Evolutionary conservation across 2,888 invertebrate species (phyloP), one percentile per base, ranked within the genome.

Genomic region (Orgyia antiqua): DNA sequence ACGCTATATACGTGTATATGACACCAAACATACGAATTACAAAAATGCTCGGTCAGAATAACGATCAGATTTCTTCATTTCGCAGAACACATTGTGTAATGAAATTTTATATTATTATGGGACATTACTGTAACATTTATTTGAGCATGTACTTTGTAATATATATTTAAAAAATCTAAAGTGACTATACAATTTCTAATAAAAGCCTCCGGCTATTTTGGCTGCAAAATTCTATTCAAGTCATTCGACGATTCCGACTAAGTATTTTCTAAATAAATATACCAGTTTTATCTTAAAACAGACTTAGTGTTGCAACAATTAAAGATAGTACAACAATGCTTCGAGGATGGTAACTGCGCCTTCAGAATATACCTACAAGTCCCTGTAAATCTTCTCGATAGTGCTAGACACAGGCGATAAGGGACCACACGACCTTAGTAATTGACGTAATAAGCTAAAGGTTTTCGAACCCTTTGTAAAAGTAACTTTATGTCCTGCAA

Each of bases 341-440:
- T 31, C 31, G 24, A 29, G 52, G 61, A 65, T 65, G 37, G 36
- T 57, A 67, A 47, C 51, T 42, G 10, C 24, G 24, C 35, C 26
- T 41, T 31, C 10, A 19, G 24, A 39, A n/a, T n/a, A n/a, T n/a
- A n/a, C n/a, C n/a, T n/a, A n/a, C 67, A 60, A 45, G 54, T 60
- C 52, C 65, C 62, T 69, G 79, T 80, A 79, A 80, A 80, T 82
- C 79, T 76, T 64, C 33, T 43, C 55, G 79, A 80, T 79, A 79
- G 58, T 37, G 48, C 56, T 37, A 56, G 70, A 63, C 71, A 69
- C 57, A 36, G 44, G 45, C 35, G 82, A 80, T 80, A 82, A 73
- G 62, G 49, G 51, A 44, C 59, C 66, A 52, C 74, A 72, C 74
- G 76, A 73, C 66, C 68, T 51, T 47, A 61, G 70, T 80, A 80